Conservation (phyloP, 1,140 invertebrate genomes). For the Acarapis woodi region DNA sequence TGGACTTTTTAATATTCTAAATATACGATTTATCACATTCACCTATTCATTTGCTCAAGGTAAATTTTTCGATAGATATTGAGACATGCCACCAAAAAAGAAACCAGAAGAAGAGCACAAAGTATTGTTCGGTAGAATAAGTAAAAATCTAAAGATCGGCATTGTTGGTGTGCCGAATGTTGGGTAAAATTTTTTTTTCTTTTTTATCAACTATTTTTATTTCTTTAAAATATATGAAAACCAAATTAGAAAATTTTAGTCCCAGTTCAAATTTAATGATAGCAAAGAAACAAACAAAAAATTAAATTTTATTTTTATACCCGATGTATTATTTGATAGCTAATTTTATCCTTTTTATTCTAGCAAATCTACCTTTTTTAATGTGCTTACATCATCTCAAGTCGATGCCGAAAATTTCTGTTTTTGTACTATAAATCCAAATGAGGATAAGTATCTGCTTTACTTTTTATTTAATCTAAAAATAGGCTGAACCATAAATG, state of each 20-base stretch:
- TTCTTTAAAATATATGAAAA: too few relatives aligned
- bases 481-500: constrained; percentile 4
- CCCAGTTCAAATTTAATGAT: too few relatives aligned
- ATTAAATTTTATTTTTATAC: too few relatives aligned
- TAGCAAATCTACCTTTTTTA: constrained; percentile 94
- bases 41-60: too few relatives aligned
- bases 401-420: constrained; percentile 94
- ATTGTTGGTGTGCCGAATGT: constrained; percentile 90
- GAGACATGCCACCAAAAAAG: constrained; percentile 74
- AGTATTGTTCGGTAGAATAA: constrained; percentile 69
- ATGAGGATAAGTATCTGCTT: constrained; percentile 85
- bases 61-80: too few relatives aligned
- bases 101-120: constrained; percentile 59
- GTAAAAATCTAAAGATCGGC: constrained; percentile 85
- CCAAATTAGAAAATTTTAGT: too few relatives aligned
- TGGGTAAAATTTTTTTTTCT: constrained; percentile 25
- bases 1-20: too few relatives aligned
- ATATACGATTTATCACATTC: too few relatives aligned
- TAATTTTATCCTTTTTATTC: constrained; percentile 12
- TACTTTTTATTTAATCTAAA: constrained; percentile 6
- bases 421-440: constrained; percentile 99
- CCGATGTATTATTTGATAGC: too few relatives aligned
- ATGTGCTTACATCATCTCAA: constrained; percentile 84
- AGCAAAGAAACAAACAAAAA: too few relatives aligned
- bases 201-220: not conserved